Conservation (phyloP, 2,113 vertebrate species). For the Onychostoma macrolepis region DNA sequence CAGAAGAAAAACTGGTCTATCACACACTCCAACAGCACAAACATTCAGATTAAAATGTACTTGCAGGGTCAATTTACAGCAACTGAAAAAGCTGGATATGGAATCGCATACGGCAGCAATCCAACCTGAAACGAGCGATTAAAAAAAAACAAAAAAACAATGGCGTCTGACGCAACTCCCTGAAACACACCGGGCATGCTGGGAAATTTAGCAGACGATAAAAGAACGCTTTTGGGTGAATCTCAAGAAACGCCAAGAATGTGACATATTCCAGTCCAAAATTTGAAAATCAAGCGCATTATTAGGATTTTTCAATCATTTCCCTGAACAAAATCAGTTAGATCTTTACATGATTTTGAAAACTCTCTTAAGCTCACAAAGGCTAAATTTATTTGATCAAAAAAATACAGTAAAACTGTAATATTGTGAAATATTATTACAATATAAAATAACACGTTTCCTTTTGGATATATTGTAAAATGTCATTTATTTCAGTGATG, state of each 20-base stretch:
- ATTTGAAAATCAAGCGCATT: background rate
- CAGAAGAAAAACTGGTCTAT: background rate
- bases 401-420: background rate
- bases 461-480: background rate
- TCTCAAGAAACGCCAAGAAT: background rate
- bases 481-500: background rate
- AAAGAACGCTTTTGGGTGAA: background rate
- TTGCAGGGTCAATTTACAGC: background rate
- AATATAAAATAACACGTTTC: background rate
- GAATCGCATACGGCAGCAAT: background rate
- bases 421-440: background rate
- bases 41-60: background rate
- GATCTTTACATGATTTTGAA: background rate
- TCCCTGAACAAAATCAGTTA: too few relatives aligned
- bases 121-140: background rate
- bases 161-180: constrained; percentile 14
- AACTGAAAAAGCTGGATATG: background rate
- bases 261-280: background rate
- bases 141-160: background rate
- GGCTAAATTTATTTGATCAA: background rate
- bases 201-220: background rate
- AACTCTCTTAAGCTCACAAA: background rate
- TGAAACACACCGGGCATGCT: constrained; percentile 18
- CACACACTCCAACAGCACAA: background rate
- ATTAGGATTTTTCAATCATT: background rate